Evolutionary conservation across 2,888 invertebrate species (phyloP).

Genomic region (Trachelus tabidus): DNA sequence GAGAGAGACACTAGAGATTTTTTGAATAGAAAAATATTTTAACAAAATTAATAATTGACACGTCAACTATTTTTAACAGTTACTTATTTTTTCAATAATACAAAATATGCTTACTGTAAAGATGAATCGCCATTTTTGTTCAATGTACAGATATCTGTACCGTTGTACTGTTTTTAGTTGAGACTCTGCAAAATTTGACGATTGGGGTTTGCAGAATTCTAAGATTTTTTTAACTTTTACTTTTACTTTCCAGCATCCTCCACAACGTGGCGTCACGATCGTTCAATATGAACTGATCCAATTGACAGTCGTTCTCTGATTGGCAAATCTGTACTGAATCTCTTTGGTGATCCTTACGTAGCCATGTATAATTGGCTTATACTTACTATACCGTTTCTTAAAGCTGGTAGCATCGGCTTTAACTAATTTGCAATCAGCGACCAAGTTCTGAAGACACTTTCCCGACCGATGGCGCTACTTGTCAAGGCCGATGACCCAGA

Average conservation of each 20-base stretch:
- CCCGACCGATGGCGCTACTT: slow-evolving; percentile 22
- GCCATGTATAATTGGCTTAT: not conserved
- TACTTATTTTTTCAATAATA: not conserved
- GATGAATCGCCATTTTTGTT: not conserved
- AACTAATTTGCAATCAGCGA: slow-evolving; percentile 64
- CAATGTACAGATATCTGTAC: not conserved
- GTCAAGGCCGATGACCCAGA: slow-evolving; percentile 55
- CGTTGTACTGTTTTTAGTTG: not conserved
- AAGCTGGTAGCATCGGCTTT: slow-evolving; percentile 57
- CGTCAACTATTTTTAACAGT: not conserved
- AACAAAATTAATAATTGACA: not conserved
- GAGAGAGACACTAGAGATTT: not conserved
- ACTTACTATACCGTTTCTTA: not conserved
- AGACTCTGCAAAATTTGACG: not conserved
- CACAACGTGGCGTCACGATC: not conserved
- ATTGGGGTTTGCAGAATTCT: not conserved
- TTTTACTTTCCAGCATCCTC: not conserved
- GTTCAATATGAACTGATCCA: not conserved
- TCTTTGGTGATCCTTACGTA: not conserved
- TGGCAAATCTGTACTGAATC: not conserved
- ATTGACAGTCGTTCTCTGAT: not conserved
- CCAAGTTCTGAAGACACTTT: slow-evolving; percentile 51
- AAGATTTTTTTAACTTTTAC: not conserved
- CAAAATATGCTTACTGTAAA: not conserved
- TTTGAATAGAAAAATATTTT: not conserved